These are phyloP conservation scores for Ichneumon xanthorius DNA, from an alignment of 2,888 invertebrate genomes.

Conservation along the genomic window DNA sequence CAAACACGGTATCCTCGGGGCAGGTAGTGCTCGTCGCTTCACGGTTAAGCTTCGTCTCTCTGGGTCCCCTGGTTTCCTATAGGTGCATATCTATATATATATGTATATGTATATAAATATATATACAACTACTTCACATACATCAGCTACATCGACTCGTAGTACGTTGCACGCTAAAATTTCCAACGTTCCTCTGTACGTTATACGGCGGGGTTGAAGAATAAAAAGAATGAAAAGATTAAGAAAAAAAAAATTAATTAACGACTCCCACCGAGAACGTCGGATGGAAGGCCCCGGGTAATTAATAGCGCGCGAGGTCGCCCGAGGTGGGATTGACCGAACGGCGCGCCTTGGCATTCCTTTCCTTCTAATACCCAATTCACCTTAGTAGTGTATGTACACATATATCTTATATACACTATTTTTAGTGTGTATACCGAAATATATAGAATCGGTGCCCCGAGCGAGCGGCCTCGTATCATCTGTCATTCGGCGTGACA, in stretches of 20 bases:
- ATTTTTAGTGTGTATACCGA: constrained; percentile 1
- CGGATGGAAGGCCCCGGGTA: constrained; percentile 67
- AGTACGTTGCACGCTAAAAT: constrained; percentile 17
- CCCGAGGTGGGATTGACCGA: constrained; percentile 70
- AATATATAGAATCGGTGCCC: constrained; percentile 1
- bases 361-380: constrained; percentile 56
- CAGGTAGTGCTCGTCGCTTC: constrained; percentile 52
- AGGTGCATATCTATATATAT: neutral
- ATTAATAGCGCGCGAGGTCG: constrained; percentile 77
- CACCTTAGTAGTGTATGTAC: constrained; percentile 27
- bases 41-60: constrained; percentile 34
- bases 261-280: constrained; percentile 61
- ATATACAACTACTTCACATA: neutral
- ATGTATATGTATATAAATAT: neutral
- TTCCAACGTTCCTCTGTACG: neutral
- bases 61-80: constrained; percentile 26
- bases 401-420: neutral
- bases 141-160: neutral
- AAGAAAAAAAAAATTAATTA: constrained; percentile 68
- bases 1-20: constrained; percentile 47
- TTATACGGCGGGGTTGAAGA: neutral
- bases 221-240: constrained; percentile 14
- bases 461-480: constrained; percentile 26
- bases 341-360: constrained; percentile 64
- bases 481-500: constrained; percentile 41